These are phyloP conservation scores for Torymus texanus DNA, from an alignment of 2,888 invertebrate species.

Conservation along the genomic window DNA sequence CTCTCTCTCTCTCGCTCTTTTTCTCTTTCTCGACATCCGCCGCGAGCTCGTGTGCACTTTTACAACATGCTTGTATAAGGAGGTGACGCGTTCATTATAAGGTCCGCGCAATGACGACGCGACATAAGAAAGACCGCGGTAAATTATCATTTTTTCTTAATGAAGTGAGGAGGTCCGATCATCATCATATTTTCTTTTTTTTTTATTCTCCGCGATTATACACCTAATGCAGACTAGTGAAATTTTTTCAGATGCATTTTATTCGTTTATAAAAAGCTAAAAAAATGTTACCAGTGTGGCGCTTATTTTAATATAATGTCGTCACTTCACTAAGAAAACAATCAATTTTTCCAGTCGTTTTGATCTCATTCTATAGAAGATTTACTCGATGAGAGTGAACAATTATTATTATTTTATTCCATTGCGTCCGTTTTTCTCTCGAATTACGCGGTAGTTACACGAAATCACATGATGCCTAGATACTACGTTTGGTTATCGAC, in stretches of 20 bases:
- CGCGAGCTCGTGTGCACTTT: neutral
- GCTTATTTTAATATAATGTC: neutral
- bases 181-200: neutral
- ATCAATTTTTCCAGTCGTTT: constrained; percentile 38
- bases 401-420: neutral
- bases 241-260: constrained; percentile 33
- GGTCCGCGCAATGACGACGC: constrained; percentile 13
- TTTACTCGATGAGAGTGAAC: constrained; percentile 29
- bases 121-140: constrained; percentile 36
- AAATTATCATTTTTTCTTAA: constrained; percentile 36
- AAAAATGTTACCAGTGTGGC: constrained; percentile 41
- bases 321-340: constrained; percentile 41
- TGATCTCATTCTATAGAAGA: constrained; percentile 13
- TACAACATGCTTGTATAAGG: constrained; percentile 4
- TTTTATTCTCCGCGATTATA: neutral
- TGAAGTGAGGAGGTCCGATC: constrained; percentile 22
- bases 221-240: constrained; percentile 31
- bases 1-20: neutral
- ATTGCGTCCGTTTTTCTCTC: too few relatives aligned
- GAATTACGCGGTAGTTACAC: constrained; percentile 8
- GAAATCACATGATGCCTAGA: constrained; percentile 30
- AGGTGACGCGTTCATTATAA: neutral
- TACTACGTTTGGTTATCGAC: constrained; percentile 22
- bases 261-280: constrained; percentile 35
- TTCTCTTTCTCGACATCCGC: neutral